A percentile compares a stretch with the other conserved stretches of the same genome.
Conservation (phyloP, 2,797 vertebrate species). For the Sebastes cheni region DNA sequence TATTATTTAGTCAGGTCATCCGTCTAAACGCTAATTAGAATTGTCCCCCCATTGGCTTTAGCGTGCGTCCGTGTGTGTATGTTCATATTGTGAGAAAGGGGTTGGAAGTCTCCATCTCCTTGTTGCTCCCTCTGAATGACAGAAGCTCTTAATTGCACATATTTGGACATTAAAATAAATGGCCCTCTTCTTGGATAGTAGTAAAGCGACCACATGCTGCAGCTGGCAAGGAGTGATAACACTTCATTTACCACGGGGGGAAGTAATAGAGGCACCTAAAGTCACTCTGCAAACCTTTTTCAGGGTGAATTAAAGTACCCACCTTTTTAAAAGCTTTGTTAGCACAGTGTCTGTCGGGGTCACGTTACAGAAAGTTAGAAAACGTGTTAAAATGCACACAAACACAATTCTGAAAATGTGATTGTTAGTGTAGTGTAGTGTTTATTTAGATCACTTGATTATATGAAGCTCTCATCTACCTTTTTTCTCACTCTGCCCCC, state of each 20-base stretch:
- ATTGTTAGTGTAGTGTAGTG: not conserved
- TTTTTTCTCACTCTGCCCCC: not conserved
- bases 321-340: conserved; percentile 9
- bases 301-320: conserved; percentile 3
- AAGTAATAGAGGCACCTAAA: conserved; percentile 6
- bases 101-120: conserved; percentile 5
- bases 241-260: conserved; percentile 36
- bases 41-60: conserved; percentile 37
- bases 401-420: not conserved
- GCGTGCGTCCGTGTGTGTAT: not conserved
- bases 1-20: conserved; percentile 70
- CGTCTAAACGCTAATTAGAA: conserved; percentile 63
- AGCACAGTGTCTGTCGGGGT: not conserved
- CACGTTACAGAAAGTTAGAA: not conserved
- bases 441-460: not conserved
- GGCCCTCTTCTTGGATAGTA: conserved; percentile 13
- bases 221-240: conserved; percentile 58
- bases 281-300: conserved; percentile 5
- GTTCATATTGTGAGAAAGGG: not conserved
- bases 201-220: conserved; percentile 18
- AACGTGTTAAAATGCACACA: not conserved
- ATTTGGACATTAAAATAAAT: conserved; percentile 51
- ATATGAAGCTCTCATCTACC: not conserved
- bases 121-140: conserved; percentile 24
- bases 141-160: conserved; percentile 46